Base-by-base conservation (phyloP, 2,797 vertebrate genomes). In the Coracias cyanogaster region DNA sequence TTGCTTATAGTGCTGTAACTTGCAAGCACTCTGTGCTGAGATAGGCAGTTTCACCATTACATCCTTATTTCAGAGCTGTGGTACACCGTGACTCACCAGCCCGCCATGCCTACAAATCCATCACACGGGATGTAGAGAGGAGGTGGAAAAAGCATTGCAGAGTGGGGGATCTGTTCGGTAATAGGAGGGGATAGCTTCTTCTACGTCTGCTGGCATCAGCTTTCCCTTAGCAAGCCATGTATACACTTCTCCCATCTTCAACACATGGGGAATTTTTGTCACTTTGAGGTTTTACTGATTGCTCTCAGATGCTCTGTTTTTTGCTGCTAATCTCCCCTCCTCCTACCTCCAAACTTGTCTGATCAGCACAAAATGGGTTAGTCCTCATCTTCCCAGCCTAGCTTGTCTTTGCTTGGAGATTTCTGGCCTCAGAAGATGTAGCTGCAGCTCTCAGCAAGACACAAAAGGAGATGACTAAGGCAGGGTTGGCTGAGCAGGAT, bases 1-100 rank as follows among this genome's bases (percentile, higher is more conserved):
- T 49, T 84, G 55, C 91, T 96, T 84, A 18, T 48, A 16, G 87
- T 12, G 60, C 74, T 80, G 39, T 82, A 49, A 37, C 22, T 71
- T 62, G 31, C 70, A 28, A 81, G 52, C 7, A 7, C 24, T 61
- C n/a, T 37, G 39, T 95, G 94, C 95, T 97, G 93, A 96, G 90
- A 21, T 14, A 39, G 37, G 86, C 83, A 91, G 52, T 96, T 96
- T 94, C 67, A 85, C 81, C 89, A 4, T 33, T 52, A 73, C 71
- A 87, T 89, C 90, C 90, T 95, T 85, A 46, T 87, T 96, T 95
- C 54, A 1, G 94, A 80, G 90, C 78, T 80, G 86, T 66, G 81
- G 81, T 62, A 77, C 71, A 67, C 84, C 41, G 5, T 96, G 96
- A 97, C 76, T 97, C 89, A 95, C 87, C 84, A 94, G 90, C 76